phyloP scores from a whole-genome alignment of 2,888 invertebrate species.

The Nemapogon koenigi region DNA sequence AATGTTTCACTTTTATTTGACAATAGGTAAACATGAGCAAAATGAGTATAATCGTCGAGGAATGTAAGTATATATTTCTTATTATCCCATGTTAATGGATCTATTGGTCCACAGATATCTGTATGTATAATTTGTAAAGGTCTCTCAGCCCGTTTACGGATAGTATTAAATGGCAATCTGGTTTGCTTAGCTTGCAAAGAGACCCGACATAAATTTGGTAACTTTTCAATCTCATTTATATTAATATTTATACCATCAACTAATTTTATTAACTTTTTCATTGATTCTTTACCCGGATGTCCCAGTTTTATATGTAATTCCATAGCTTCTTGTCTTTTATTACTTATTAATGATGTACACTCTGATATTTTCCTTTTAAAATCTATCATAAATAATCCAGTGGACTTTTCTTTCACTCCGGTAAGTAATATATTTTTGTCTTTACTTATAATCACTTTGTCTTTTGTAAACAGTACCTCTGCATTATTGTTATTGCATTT shows the following conservation, averaged over 20 bases:
- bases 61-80: constrained; percentile 22
- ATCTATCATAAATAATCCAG: no score
- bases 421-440: no score
- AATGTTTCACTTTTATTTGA: constrained; percentile 17
- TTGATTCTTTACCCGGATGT: no score
- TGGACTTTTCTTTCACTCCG: no score
- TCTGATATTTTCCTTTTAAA: no score
- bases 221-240: neutral
- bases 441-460: no score
- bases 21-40: constrained; percentile 15
- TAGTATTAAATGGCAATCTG: constrained; percentile 10
- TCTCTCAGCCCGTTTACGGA: constrained; percentile 8
- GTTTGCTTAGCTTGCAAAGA: constrained; percentile 10
- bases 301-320: no score
- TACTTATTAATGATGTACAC: no score
- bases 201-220: neutral
- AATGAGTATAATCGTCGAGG: constrained; percentile 20
- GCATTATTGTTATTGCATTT: neutral
- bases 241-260: neutral
- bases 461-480: no score
- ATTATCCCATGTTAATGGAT: constrained; percentile 7
- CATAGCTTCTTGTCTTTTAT: no score
- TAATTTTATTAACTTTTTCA: neutral
- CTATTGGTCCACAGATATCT: constrained; percentile 12
- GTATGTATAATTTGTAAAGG: constrained; percentile 11